A percentile compares a stretch with the other conserved stretches of the same genome.
Evolutionary conservation across 2,113 vertebrate species (phyloP).

Genomic region (Chinchilla lanigera): DNA sequence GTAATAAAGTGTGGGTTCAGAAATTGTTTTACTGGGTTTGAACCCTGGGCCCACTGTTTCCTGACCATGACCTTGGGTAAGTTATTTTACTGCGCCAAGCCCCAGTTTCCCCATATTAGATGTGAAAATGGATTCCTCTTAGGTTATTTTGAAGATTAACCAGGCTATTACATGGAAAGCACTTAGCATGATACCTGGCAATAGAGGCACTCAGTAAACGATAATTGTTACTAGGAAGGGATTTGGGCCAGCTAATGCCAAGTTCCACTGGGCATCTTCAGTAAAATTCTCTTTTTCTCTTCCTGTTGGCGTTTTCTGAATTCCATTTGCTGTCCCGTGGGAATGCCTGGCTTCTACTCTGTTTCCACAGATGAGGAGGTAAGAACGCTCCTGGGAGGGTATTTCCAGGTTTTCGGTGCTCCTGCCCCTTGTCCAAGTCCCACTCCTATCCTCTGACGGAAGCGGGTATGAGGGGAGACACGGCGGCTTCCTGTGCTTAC

Average conservation of each 20-base stretch:
- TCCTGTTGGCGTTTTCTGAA: conserved; percentile 66
- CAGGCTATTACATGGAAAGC: not conserved
- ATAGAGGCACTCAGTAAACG: conserved; percentile 7
- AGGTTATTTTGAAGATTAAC: conserved; percentile 35
- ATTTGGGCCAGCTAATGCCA: conserved; percentile 11
- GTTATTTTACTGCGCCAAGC: conserved; percentile 10
- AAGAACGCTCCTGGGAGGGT: conserved; percentile 63
- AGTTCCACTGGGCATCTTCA: conserved; percentile 41
- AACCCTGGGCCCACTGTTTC: conserved; percentile 4
- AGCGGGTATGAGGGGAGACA: not conserved
- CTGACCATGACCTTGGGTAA: conserved; percentile 2
- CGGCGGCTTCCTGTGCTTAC: not conserved
- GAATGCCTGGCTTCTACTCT: conserved; percentile 68
- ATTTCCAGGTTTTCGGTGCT: not conserved
- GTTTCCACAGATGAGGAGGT: conserved; percentile 81
- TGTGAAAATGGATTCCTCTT: conserved; percentile 37
- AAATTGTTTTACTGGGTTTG: conserved; percentile 4
- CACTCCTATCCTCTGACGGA: not conserved
- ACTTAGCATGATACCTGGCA: not conserved
- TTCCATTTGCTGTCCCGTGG: conserved; percentile 64
- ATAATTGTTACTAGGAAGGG: not conserved
- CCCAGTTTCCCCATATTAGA: not conserved
- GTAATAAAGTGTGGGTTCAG: not conserved
- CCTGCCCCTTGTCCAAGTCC: not conserved
- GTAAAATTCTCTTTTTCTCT: conserved; percentile 72